A percentile compares a stretch with the other conserved stretches of the same genome.
Evolutionary conservation across 2,113 vertebrate genomes (phyloP).

Genomic region (Myrmophylax atrothorax): DNA sequence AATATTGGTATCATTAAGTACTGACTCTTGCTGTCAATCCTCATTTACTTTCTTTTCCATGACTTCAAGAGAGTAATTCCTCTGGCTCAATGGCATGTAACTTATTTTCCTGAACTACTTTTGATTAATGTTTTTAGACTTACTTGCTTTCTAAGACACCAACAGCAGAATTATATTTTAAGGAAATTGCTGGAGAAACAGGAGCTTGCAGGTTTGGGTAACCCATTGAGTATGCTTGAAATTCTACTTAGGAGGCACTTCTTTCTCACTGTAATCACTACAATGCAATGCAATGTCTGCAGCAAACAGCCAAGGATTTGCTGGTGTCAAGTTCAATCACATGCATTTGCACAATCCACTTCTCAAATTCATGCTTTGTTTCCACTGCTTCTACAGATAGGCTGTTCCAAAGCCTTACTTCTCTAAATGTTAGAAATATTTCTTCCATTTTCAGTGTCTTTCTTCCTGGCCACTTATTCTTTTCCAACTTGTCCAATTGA

Average conservation of each 20-base stretch:
- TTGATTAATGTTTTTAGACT: not conserved
- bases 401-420: not conserved
- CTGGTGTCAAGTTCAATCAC: not conserved
- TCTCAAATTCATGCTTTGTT: not conserved
- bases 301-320: not conserved
- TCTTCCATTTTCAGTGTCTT: not conserved
- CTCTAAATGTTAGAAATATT: not conserved
- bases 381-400: not conserved
- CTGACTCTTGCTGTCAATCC: not conserved
- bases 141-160: not conserved
- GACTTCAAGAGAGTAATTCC: not conserved
- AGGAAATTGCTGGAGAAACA: not conserved
- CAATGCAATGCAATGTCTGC: not conserved
- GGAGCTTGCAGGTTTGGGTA: not conserved
- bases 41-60: not conserved
- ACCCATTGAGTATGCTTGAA: not conserved
- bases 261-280: not conserved
- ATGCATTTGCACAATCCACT: not conserved
- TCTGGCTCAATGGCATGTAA: not conserved
- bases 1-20: not conserved
- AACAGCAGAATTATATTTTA: not conserved
- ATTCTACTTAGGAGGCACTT: not conserved
- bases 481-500: not conserved
- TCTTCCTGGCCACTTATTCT: not conserved
- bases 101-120: slow-evolving; percentile 8